A percentile compares a stretch with the other conserved stretches of the same genome.
These are phyloP conservation scores for Brotula barbata DNA, from an alignment of 2,797 vertebrate species.

Conservation along the genomic window DNA sequence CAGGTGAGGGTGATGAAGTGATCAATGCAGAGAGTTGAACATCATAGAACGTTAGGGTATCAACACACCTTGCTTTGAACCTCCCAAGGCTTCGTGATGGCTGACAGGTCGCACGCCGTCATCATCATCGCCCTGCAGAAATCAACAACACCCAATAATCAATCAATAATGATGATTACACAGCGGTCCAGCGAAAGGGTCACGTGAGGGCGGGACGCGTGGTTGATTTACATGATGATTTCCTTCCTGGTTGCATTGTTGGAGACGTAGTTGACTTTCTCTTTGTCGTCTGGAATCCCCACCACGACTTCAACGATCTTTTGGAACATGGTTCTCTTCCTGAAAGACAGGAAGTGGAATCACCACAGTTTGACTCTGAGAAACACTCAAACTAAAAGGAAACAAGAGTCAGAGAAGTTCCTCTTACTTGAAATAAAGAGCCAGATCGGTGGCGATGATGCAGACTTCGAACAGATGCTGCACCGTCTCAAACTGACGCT, in stretches of 20 bases:
- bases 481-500: conserved; percentile 91
- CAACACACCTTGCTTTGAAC: conserved; percentile 90
- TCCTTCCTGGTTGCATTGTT: conserved; percentile 91
- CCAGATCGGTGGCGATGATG: conserved; percentile 94
- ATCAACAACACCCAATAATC: background rate
- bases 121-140: conserved; percentile 94
- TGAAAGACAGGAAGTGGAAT: conserved; percentile 60
- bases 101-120: conserved; percentile 94
- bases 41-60: background rate
- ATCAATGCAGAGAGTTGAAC: background rate
- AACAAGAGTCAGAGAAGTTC: too few relatives aligned
- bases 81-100: conserved; percentile 96
- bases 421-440: conserved; percentile 95
- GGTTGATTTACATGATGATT: conserved; percentile 86
- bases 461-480: conserved; percentile 94
- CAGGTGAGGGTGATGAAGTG: background rate
- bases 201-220: background rate
- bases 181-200: background rate
- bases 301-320: conserved; percentile 88
- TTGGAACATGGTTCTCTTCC: conserved; percentile 96
- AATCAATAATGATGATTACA: background rate
- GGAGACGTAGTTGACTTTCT: conserved; percentile 82
- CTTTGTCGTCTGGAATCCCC: conserved; percentile 85
- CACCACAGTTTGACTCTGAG: background rate
- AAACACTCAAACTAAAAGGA: too few relatives aligned